Evolutionary conservation across 2,113 vertebrate species (phyloP).

Genomic region (Pachycephala philippinensis): DNA sequence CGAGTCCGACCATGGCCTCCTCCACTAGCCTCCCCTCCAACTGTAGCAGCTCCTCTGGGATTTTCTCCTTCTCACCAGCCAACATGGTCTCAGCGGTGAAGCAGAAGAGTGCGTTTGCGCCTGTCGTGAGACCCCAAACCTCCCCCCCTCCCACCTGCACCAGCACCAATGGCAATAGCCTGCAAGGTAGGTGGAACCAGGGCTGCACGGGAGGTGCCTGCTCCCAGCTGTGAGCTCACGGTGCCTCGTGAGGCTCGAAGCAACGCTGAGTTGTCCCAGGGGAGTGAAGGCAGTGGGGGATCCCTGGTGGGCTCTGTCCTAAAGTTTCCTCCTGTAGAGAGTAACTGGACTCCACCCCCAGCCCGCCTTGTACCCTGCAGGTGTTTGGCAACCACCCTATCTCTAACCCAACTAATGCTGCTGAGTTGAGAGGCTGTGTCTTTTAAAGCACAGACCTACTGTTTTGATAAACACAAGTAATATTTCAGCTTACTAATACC

Average conservation of each 20-base stretch:
- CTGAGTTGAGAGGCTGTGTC: slow-evolving; percentile 34
- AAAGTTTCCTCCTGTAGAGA: background rate
- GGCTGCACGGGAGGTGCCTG: background rate
- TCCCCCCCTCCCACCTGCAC: slow-evolving; percentile 96
- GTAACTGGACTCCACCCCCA: background rate
- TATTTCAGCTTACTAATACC: slow-evolving; percentile 63
- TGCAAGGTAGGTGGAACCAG: slow-evolving; percentile 85
- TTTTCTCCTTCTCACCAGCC: slow-evolving; percentile 98
- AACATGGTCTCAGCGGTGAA: slow-evolving; percentile 99
- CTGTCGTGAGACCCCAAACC: slow-evolving; percentile 93
- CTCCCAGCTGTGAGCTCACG: background rate
- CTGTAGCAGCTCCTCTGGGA: slow-evolving; percentile 95
- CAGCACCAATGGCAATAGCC: slow-evolving; percentile 93
- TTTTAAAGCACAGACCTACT: slow-evolving; percentile 25
- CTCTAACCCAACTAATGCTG: slow-evolving; percentile 11
- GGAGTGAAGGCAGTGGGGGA: background rate
- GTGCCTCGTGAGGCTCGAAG: background rate
- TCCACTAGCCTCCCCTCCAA: slow-evolving; percentile 96
- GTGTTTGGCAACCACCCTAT: background rate
- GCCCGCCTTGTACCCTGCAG: background rate
- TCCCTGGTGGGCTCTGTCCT: background rate
- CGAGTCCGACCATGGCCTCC: slow-evolving; percentile 93
- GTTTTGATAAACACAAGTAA: slow-evolving; percentile 54
- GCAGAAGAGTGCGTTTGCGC: slow-evolving; percentile 97
- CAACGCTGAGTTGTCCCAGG: background rate